phyloP scores from a whole-genome alignment of 37 sponge, comb jelly and placozoan species.

The Hormiphora californensis region DNA sequence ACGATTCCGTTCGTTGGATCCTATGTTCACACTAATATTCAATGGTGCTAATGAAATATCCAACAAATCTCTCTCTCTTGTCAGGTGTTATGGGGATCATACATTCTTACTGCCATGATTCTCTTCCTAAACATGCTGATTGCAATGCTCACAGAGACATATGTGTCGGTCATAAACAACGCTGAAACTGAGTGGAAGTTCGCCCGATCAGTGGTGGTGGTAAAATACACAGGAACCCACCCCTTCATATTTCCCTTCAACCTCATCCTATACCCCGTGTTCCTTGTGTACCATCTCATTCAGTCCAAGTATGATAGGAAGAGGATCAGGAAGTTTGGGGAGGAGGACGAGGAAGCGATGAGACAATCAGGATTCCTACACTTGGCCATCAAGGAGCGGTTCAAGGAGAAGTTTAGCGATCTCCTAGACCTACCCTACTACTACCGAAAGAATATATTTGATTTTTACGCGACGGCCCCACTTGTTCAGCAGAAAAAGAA shows the following conservation, averaged over 20 bases:
- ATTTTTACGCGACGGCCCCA: not conserved
- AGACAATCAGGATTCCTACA: constrained; percentile 12
- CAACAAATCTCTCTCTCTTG: too few relatives aligned
- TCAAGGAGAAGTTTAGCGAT: not conserved
- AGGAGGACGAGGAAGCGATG: not conserved
- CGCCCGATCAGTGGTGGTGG: not conserved
- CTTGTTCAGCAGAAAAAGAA: too few relatives aligned
- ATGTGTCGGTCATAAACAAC: not conserved
- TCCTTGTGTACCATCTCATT: not conserved
- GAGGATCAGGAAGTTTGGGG: not conserved
- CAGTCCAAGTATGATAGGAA: not conserved
- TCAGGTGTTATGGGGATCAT: not conserved
- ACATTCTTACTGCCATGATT: constrained; percentile 8
- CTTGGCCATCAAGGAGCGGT: not conserved
- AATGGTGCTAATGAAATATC: too few relatives aligned
- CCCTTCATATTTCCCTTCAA: constrained; percentile 11
- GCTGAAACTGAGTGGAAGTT: constrained; percentile 11
- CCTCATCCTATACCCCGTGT: not conserved
- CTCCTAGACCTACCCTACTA: not conserved
- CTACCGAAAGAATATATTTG: not conserved
- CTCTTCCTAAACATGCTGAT: constrained; percentile 15
- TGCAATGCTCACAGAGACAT: not conserved
- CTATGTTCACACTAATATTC: too few relatives aligned
- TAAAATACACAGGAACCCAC: not conserved
- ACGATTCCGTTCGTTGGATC: not conserved